phyloP scores from a whole-genome alignment of 2,113 vertebrate genomes.

The Euleptes europaea region DNA sequence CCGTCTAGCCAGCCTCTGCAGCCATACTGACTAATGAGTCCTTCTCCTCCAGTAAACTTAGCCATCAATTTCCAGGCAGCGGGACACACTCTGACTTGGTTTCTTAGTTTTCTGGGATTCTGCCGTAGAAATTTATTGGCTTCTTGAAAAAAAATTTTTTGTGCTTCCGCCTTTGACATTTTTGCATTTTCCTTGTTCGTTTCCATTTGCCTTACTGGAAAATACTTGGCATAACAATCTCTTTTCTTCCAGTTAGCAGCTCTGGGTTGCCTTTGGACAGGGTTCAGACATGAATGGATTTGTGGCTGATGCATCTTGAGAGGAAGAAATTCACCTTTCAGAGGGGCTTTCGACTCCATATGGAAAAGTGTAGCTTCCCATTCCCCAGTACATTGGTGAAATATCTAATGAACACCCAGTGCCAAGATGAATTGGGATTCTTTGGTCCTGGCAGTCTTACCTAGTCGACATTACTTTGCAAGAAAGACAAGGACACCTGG shows the following conservation, averaged over 20 bases:
- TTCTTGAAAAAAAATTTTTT: conserved; percentile 2
- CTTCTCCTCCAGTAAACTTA: not conserved
- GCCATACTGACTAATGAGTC: not conserved
- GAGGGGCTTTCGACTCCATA: not conserved
- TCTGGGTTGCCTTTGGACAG: not conserved
- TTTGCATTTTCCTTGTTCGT: not conserved
- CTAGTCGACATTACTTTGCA: not conserved
- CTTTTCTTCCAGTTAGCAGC: not conserved
- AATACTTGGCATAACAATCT: not conserved
- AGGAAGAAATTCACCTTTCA: not conserved
- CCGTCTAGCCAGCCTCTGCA: not conserved
- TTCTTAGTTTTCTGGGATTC: conserved; percentile 14
- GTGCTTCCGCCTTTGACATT: not conserved
- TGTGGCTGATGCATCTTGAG: not conserved
- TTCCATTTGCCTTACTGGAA: not conserved
- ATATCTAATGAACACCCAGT: not conserved
- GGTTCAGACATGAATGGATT: not conserved
- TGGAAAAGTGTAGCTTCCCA: not conserved
- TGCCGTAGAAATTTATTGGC: not conserved
- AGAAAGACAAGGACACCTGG: not conserved
- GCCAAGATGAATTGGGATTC: not conserved
- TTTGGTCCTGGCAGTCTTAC: conserved; percentile 5
- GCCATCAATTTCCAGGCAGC: not conserved
- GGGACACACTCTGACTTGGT: not conserved
- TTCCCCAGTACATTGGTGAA: not conserved